These are phyloP conservation scores for Ectemnius continuus DNA, from an alignment of 2,888 invertebrate genomes.

Conservation along the genomic window DNA sequence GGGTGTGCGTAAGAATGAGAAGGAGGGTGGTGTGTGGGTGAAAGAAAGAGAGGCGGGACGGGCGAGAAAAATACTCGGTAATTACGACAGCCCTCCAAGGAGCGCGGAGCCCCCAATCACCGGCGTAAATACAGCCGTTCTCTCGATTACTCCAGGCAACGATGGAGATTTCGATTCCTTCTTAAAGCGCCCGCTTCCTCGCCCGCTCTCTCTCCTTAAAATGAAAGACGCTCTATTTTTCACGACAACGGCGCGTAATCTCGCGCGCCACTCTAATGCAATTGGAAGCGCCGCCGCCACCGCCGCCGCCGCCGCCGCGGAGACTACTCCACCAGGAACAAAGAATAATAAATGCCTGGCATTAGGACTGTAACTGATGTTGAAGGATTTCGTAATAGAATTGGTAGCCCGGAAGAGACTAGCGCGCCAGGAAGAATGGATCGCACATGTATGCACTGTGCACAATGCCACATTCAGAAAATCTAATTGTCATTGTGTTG, in stretches of 20 bases:
- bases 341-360: slow-evolving; percentile 2
- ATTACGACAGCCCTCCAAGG: slow-evolving; percentile 68
- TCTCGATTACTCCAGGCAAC: slow-evolving; percentile 62
- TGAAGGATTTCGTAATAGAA: background rate
- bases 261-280: slow-evolving; percentile 16
- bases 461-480: too few species aligned
- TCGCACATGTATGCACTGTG: background rate
- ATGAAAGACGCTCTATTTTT: slow-evolving; percentile 41
- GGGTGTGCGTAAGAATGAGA: slow-evolving; percentile 48
- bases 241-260: slow-evolving; percentile 19
- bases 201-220: slow-evolving; percentile 23
- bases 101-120: slow-evolving; percentile 60
- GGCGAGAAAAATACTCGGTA: slow-evolving; percentile 75
- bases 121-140: slow-evolving; percentile 69
- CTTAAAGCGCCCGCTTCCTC: slow-evolving; percentile 30
- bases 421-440: background rate
- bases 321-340: background rate
- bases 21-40: too few species aligned
- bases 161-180: slow-evolving; percentile 53
- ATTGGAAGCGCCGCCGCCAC: slow-evolving; percentile 16
- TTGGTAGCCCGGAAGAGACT: background rate
- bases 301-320: slow-evolving; percentile 12
- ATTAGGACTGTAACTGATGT: background rate
- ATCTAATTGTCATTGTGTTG: too few species aligned
- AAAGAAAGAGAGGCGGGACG: slow-evolving; percentile 17